phyloP scores from a whole-genome alignment of 1,140 invertebrate species.

The Goniozus legneri region DNA sequence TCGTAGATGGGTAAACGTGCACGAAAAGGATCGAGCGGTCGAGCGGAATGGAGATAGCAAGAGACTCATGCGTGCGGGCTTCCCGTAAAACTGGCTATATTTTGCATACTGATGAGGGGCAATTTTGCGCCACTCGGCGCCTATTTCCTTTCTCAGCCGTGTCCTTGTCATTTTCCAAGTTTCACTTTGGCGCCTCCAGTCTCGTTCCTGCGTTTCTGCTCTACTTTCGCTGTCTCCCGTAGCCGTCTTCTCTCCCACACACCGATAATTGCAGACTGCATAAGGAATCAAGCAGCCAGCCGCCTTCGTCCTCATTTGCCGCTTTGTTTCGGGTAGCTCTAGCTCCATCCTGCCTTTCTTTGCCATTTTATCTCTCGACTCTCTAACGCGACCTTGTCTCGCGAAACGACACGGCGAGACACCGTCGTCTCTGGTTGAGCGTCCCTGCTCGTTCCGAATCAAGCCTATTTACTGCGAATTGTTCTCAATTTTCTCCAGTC shows the following conservation, averaged over 20 bases:
- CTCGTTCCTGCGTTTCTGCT: slow-evolving; percentile 12
- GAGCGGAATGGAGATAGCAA: slow-evolving; percentile 29
- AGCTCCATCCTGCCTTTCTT: not conserved
- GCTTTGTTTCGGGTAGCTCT: no score
- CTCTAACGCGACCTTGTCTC: no score
- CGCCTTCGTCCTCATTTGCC: not conserved
- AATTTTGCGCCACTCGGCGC: slow-evolving; percentile 32
- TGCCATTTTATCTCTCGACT: slow-evolving; percentile 3
- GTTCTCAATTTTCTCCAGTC: slow-evolving; percentile 13
- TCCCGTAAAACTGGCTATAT: slow-evolving; percentile 25
- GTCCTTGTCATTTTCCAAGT: slow-evolving; percentile 35
- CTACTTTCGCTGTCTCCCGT: not conserved
- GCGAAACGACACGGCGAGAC: no score
- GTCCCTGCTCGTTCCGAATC: no score
- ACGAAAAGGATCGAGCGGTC: no score
- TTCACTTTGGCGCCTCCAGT: slow-evolving; percentile 18
- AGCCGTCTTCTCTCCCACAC: not conserved
- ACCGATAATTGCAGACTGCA: not conserved
- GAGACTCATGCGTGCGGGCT: slow-evolving; percentile 24
- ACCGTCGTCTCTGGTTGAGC: no score
- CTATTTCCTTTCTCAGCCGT: slow-evolving; percentile 34
- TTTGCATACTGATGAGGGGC: slow-evolving; percentile 43
- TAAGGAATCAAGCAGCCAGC: not conserved
- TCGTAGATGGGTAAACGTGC: no score
- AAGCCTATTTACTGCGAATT: not conserved